These are phyloP conservation scores for Garra rufa DNA, from an alignment of 2,113 vertebrate genomes.

Conservation along the genomic window DNA sequence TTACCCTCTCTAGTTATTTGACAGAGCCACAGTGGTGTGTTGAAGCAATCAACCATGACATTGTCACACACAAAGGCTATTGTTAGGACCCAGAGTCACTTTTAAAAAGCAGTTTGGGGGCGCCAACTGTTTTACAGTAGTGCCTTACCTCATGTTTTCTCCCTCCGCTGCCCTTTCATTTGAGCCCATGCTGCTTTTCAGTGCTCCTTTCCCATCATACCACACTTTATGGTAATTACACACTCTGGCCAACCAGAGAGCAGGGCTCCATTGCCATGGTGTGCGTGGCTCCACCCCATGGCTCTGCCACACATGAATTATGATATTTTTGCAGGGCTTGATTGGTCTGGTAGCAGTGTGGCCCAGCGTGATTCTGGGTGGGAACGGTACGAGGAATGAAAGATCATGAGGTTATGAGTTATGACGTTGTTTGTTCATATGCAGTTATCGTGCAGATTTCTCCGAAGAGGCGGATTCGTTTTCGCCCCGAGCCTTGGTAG, in stretches of 20 bases:
- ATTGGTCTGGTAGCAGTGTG: conserved; percentile 39
- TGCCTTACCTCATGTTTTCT: conserved; percentile 58
- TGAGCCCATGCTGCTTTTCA: conserved; percentile 44
- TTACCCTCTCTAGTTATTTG: conserved; percentile 67
- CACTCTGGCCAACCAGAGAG: conserved; percentile 56
- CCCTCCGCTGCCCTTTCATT: conserved; percentile 56
- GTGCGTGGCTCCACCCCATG: conserved; percentile 50
- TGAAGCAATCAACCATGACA: conserved; percentile 64
- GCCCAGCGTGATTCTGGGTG: conserved; percentile 29
- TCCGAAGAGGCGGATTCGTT: conserved; percentile 11
- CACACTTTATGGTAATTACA: conserved; percentile 60
- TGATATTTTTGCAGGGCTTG: conserved; percentile 41
- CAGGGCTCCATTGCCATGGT: conserved; percentile 39
- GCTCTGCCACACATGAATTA: conserved; percentile 45
- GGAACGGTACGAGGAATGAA: conserved; percentile 19
- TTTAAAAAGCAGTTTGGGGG: conserved; percentile 59
- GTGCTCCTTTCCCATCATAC: conserved; percentile 54
- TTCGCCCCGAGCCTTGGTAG: background rate
- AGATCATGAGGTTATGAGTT: conserved; percentile 39
- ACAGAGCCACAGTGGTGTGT: conserved; percentile 63
- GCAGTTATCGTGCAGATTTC: conserved; percentile 47
- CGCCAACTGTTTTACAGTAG: conserved; percentile 52
- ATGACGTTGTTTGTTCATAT: conserved; percentile 32
- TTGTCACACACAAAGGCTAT: conserved; percentile 60
- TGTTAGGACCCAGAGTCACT: conserved; percentile 55